These are phyloP conservation scores for Lophius piscatorius DNA, from an alignment of 2,113 vertebrate species.

Conservation along the genomic window DNA sequence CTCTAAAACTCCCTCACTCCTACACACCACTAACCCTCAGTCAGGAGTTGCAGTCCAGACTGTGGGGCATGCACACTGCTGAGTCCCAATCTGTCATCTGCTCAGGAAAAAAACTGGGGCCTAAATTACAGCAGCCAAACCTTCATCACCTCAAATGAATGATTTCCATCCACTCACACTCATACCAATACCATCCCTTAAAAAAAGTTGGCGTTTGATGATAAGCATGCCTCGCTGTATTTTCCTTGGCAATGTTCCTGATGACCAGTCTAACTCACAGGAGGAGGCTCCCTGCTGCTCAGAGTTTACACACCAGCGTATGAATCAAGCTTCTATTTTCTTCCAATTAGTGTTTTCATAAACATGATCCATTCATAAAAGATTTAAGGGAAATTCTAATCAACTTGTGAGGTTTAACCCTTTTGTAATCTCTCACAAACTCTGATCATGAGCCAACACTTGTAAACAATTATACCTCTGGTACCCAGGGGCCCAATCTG, in stretches of 20 bases:
- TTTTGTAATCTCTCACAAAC: conserved; percentile 43
- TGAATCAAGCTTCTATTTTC: conserved; percentile 27
- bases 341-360: conserved; percentile 52
- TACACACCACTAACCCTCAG: conserved; percentile 63
- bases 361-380: conserved; percentile 51
- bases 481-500: conserved; percentile 63
- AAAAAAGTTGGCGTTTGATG: conserved; percentile 50
- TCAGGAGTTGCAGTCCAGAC: conserved; percentile 61
- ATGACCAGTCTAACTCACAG: conserved; percentile 36
- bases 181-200: conserved; percentile 33
- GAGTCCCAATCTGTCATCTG: conserved; percentile 67
- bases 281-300: conserved; percentile 34
- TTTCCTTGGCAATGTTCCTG: conserved; percentile 64
- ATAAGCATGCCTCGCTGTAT: conserved; percentile 56
- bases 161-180: conserved; percentile 63
- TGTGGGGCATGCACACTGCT: conserved; percentile 59
- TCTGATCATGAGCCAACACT: conserved; percentile 55
- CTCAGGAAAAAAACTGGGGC: conserved; percentile 58
- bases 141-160: conserved; percentile 60
- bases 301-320: conserved; percentile 21
- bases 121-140: conserved; percentile 47
- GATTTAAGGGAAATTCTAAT: conserved; percentile 51
- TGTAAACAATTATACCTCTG: conserved; percentile 65
- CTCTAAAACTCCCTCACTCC: conserved; percentile 56
- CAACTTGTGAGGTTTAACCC: conserved; percentile 56